Evolutionary conservation across 2,888 invertebrate genomes (phyloP).

Genomic region (Neoscelio sp.): DNA sequence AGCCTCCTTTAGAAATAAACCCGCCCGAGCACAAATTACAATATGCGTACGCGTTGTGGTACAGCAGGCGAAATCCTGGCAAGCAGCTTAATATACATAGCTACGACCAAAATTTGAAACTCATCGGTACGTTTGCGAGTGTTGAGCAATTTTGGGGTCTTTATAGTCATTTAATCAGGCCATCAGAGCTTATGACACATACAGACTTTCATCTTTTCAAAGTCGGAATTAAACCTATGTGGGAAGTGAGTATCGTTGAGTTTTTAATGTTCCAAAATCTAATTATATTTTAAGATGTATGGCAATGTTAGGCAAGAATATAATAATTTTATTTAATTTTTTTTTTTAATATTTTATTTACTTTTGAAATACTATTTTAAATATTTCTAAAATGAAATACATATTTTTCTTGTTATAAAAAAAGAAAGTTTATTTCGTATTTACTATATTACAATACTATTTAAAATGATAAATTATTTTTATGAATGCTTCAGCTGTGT

Average conservation of each 20-base stretch:
- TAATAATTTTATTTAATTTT: too few relatives aligned
- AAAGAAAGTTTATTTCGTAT: too few relatives aligned
- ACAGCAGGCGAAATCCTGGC: constrained; percentile 86
- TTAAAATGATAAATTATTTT: too few relatives aligned
- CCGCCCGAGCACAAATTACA: constrained; percentile 96
- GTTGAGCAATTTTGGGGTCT: constrained; percentile 99
- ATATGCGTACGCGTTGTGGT: constrained; percentile 97
- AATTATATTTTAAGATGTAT: constrained; percentile 7
- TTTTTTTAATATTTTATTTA: too few relatives aligned
- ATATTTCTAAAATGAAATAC: too few relatives aligned
- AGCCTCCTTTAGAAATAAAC: constrained; percentile 89
- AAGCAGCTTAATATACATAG: constrained; percentile 85
- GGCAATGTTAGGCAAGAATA: too few relatives aligned
- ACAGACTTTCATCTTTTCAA: constrained; percentile 98
- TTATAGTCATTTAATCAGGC: constrained; percentile 95
- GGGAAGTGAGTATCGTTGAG: constrained; percentile 89
- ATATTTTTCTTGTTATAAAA: too few relatives aligned
- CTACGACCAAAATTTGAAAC: constrained; percentile 92
- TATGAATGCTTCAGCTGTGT: too few relatives aligned
- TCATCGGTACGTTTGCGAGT: constrained; percentile 94
- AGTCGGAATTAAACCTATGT: constrained; percentile 99
- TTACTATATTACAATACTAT: too few relatives aligned
- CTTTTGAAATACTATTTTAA: too few relatives aligned
- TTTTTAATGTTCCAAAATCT: neutral
- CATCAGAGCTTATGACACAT: constrained; percentile 94